Conservation (phyloP, 1,140 invertebrate genomes). For the Drosophila repletoides region DNA sequence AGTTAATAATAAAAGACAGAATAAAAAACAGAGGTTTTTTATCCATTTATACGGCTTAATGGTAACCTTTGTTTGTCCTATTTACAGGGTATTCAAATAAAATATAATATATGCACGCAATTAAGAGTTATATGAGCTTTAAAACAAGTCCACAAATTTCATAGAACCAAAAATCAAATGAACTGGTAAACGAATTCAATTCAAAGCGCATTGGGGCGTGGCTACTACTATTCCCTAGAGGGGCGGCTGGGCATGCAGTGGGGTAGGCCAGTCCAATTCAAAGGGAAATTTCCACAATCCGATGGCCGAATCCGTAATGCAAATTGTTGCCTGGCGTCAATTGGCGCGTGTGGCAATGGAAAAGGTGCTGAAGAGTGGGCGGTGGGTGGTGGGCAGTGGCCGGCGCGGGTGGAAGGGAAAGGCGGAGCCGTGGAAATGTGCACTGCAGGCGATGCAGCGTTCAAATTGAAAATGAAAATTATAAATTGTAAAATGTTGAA, state of each 20-base stretch:
- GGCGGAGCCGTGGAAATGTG: not conserved
- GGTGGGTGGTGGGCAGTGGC: not conserved
- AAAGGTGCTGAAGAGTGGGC: not conserved
- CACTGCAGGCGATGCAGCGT: conserved; percentile 25
- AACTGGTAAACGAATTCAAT: conserved; percentile 64
- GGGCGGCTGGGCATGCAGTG: not conserved
- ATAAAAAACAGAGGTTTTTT: too few species aligned
- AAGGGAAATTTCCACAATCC: conserved; percentile 47
- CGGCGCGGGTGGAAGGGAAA: not conserved
- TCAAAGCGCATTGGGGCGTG: conserved; percentile 38
- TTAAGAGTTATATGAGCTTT: conserved; percentile 39
- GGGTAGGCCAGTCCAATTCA: conserved; percentile 15
- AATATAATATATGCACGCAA: conserved; percentile 27
- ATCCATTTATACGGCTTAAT: too few species aligned
- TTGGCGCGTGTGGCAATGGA: conserved; percentile 9
- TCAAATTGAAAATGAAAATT: conserved; percentile 66
- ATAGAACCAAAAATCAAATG: conserved; percentile 60
- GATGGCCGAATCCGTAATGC: conserved; percentile 21
- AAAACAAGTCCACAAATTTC: conserved; percentile 39
- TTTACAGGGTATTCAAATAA: conserved; percentile 17
- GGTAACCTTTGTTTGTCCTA: not conserved
- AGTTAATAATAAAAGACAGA: too few species aligned
- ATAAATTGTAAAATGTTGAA: conserved; percentile 30
- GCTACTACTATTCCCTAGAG: not conserved
- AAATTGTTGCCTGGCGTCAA: conserved; percentile 35